Percentiles rank a stretch among this genome's conserved stretches.
Evolutionary conservation across 64 coral and sea anemone genomes (phyloP).

Genomic region (Orbicella faveolata): DNA sequence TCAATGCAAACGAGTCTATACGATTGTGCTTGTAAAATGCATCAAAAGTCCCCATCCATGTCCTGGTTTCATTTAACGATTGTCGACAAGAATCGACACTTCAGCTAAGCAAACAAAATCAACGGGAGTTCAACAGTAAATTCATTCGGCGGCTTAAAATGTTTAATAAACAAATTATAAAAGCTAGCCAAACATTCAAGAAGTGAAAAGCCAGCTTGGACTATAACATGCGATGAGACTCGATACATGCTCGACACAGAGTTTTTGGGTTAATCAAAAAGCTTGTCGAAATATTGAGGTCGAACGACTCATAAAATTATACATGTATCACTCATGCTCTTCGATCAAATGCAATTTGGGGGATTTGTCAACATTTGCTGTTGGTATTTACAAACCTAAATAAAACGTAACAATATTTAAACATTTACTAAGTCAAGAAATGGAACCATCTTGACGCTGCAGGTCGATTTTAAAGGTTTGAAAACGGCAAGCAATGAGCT

Average conservation of each 20-base stretch:
- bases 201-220: neutral
- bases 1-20: neutral
- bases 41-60: neutral
- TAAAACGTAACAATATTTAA: neutral
- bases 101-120: slow-evolving; percentile 29
- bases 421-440: neutral
- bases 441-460: neutral
- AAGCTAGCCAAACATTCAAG: neutral
- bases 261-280: neutral
- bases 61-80: neutral
- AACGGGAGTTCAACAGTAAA: neutral
- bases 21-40: neutral
- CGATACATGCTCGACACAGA: neutral
- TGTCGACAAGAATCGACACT: neutral
- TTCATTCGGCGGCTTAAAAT: neutral
- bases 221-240: slow-evolving; percentile 2
- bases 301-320: neutral
- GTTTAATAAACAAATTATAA: neutral
- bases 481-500: neutral
- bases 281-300: neutral
- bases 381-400: neutral
- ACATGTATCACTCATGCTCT: neutral
- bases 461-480: neutral
- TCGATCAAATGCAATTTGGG: neutral
- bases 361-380: neutral